phyloP scores from a whole-genome alignment of 2,888 invertebrate genomes.

The Athrips mouffetella region DNA sequence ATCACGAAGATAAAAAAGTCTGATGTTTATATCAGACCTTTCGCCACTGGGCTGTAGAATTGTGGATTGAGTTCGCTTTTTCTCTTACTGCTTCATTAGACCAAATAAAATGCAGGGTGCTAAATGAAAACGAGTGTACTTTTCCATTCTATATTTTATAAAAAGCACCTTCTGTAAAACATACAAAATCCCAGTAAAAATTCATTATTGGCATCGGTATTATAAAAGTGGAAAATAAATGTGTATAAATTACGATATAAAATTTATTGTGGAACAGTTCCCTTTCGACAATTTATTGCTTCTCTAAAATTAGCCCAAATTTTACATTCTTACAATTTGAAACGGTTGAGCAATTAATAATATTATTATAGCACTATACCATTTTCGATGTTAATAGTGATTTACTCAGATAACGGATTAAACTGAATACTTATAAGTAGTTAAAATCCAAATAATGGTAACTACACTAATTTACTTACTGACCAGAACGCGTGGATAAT shows the following conservation, averaged over 20 bases:
- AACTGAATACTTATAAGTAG: slow-evolving; percentile 36
- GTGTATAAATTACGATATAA: slow-evolving; percentile 56
- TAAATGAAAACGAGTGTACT: slow-evolving; percentile 27
- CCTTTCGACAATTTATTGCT: slow-evolving; percentile 37
- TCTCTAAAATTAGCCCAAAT: slow-evolving; percentile 32
- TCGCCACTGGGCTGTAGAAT: too few species aligned
- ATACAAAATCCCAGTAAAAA: slow-evolving; percentile 70
- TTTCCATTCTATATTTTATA: slow-evolving; percentile 66
- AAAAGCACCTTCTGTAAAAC: slow-evolving; percentile 78
- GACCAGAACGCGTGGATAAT: slow-evolving; percentile 43
- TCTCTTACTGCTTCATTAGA: too few species aligned
- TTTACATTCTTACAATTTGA: slow-evolving; percentile 34
- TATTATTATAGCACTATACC: slow-evolving; percentile 40
- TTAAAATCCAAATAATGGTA: slow-evolving; percentile 48
- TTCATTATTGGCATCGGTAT: slow-evolving; percentile 62
- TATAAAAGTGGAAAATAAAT: slow-evolving; percentile 66
- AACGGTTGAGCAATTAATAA: slow-evolving; percentile 62
- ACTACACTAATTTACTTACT: slow-evolving; percentile 48
- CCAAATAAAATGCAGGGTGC: too few species aligned
- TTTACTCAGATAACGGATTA: too few species aligned
- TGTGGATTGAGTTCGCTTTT: too few species aligned
- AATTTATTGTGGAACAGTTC: slow-evolving; percentile 47
- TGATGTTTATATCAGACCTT: too few species aligned
- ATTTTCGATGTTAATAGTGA: slow-evolving; percentile 39
- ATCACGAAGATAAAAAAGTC: too few species aligned